A percentile compares a stretch with the other conserved stretches of the same genome.
phyloP scores from a whole-genome alignment of 2,888 invertebrate genomes.

The Callyntrura guangdongensis region DNA sequence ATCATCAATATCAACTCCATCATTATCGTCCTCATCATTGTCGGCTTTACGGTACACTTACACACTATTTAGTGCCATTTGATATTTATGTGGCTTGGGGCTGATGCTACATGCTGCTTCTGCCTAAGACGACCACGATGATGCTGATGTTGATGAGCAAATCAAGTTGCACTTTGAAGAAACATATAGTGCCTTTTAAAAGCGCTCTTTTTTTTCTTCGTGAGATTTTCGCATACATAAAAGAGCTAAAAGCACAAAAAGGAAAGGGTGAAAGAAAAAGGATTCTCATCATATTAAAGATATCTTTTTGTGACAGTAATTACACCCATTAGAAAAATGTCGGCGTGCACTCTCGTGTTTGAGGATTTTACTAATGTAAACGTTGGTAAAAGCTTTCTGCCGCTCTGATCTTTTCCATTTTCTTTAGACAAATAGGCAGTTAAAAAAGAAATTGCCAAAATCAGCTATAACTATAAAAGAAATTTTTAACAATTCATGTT shows the following conservation, averaged over 20 bases:
- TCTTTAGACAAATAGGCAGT: constrained; percentile 5
- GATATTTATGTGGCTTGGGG: constrained; percentile 47
- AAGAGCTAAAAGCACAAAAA: not conserved
- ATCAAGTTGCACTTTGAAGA: constrained; percentile 11
- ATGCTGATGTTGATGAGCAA: constrained; percentile 1
- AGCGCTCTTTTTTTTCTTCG: not conserved
- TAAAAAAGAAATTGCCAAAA: constrained; percentile 36
- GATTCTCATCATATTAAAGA: constrained; percentile 16
- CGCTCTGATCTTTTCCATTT: not conserved
- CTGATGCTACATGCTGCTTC: not conserved
- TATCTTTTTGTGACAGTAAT: constrained; percentile 37
- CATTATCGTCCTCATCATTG: constrained; percentile 3
- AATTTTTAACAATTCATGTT: constrained; percentile 23
- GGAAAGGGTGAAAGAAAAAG: constrained; percentile 38
- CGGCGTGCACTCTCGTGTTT: constrained; percentile 21
- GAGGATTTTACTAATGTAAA: not conserved
- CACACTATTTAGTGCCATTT: constrained; percentile 30
- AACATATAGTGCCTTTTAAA: constrained; percentile 45
- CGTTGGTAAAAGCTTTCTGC: constrained; percentile 11
- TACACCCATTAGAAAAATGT: constrained; percentile 41
- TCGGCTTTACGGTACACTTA: constrained; percentile 12
- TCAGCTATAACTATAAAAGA: constrained; percentile 10
- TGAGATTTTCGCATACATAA: constrained; percentile 43
- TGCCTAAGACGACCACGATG: not conserved
- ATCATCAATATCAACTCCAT: constrained; percentile 31